Percentiles rank a stretch among this genome's conserved stretches.
These are phyloP conservation scores for Gymnosoma rotundatum DNA, from an alignment of 2,888 invertebrate species.

Conservation along the genomic window DNA sequence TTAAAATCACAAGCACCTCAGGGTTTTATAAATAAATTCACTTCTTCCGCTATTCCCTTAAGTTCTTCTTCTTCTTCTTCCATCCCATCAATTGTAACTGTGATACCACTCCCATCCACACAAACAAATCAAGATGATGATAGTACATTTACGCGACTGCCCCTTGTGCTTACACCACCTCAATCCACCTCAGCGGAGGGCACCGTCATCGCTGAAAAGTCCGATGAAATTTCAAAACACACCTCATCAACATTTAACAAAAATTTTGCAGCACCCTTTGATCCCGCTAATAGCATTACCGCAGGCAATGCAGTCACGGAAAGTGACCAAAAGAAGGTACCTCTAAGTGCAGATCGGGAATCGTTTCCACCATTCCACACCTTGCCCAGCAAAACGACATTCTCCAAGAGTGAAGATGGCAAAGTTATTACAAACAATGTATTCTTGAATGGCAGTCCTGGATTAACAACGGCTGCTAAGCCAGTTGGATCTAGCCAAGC, in stretches of 20 bases:
- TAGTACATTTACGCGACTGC: conserved; percentile 71
- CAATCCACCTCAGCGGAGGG: conserved; percentile 65
- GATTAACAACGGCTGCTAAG: conserved; percentile 76
- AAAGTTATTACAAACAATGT: conserved; percentile 78
- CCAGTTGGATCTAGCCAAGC: conserved; percentile 59
- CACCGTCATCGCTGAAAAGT: conserved; percentile 41
- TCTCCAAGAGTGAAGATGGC: conserved; percentile 80
- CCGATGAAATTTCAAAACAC: conserved; percentile 57
- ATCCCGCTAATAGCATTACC: conserved; percentile 62
- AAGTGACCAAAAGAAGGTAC: conserved; percentile 51
- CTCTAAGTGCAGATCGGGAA: conserved; percentile 67
- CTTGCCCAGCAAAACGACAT: conserved; percentile 75
- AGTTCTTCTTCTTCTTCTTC: conserved; percentile 74
- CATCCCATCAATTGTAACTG: conserved; percentile 76
- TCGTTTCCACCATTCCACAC: conserved; percentile 72
- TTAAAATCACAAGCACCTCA: conserved; percentile 71
- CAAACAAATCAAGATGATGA: conserved; percentile 69
- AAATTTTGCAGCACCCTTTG: conserved; percentile 79
- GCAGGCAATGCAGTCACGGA: not conserved
- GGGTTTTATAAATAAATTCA: conserved; percentile 68
- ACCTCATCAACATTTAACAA: conserved; percentile 77
- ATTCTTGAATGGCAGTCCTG: conserved; percentile 61
- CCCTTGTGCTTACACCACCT: conserved; percentile 75
- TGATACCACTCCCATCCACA: conserved; percentile 79
- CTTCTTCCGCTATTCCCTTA: conserved; percentile 67